Evolutionary conservation across 2,888 invertebrate genomes (phyloP), one percentile per base, ranked within the genome.

Genomic region (Diaperis boleti): DNA sequence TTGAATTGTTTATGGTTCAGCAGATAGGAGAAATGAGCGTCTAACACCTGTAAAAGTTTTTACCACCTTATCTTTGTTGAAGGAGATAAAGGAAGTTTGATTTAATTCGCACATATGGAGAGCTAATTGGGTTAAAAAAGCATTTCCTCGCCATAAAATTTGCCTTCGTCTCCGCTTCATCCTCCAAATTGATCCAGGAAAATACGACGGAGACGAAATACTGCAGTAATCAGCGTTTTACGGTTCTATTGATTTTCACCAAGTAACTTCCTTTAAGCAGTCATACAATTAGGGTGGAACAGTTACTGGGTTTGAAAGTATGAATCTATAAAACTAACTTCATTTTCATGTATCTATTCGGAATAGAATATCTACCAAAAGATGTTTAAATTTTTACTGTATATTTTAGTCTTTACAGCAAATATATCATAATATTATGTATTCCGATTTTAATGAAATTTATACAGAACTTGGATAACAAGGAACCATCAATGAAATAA

Each of bases 181-280:
- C 18, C 20, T 45, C 29, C 45, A 37, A 52, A 52, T 52, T 52
- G 39, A 11, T 35, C 22, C n/a, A 15, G 41, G 31, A 29, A 41
- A 42, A 26, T 47, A 37, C 35, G 44, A 18, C 35, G 33, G 35
- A 56, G 45, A 56, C 44, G 56, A 44, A 57, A 57, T 57, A 57
- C 45, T 47, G 45, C 45, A 42, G 57, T 37, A 57, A 57, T 57
- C 57, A 45, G 45, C 57, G 45, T 57, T 57, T 57, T 57, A 45
- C 37, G 33, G 10, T 17, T 14, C 42, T 57, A 57, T 57, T 57
- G 57, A 57, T 57, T 57, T 57, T 57, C 45, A 57, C 57, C 35
- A 49, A 49, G 49, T 49, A 42, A 42, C 29, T 26, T 41, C 33
- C 41, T 50, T 52, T 52, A 22, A 37, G 52, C 11, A 1, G 26